Evolutionary conservation across 2,797 vertebrate species (phyloP), one percentile per base, ranked within the genome.

Genomic region (Cynodonichthys magdalenae): DNA sequence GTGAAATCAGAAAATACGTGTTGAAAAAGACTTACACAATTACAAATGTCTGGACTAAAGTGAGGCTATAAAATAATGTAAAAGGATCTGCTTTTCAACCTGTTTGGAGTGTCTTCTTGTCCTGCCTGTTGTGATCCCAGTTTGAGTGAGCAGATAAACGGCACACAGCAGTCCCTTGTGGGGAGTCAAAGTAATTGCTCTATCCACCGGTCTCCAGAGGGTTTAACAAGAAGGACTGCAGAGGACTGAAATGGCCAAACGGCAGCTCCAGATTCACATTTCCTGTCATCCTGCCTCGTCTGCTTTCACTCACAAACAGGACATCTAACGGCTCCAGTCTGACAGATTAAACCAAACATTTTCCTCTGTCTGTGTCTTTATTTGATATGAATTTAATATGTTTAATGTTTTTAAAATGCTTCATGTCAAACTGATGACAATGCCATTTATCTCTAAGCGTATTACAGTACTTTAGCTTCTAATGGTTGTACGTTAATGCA

Each of bases 141-240:
- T 50, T 36, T 15, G 29, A 64, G 62, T 18, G 44, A 27, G 70
- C 59, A 78, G 80, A 80, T 53, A 68, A 79, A 72, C 29, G 8
- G 78, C 71, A 76, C 71, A 83, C 81, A 82, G 87, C 85, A 84
- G 85, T 89, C 86, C 85, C 90, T 87, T 84, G 87, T 89, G 90
- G 88, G 82, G 41, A 45, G 72, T 81, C 66, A 58, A 59, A 69
- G 87, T 86, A 89, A 90, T 82, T 88, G 82, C 84, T 80, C 79
- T 63, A 71, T 76, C 68, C 81, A 70, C 48, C 53, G 17, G 51
- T 80, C 75, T 80, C 77, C 18, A 20, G 87, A 75, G 85, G 66
- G 50, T 19, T 29, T 34, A 41, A 56, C 55, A 69, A 72, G 54
- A 63, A 65, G 54, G 59, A 63, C 55, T 66, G 60, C 7, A 53